Base-by-base conservation (phyloP, 2,888 invertebrate genomes). In the Xanthostigma xanthostigma region DNA sequence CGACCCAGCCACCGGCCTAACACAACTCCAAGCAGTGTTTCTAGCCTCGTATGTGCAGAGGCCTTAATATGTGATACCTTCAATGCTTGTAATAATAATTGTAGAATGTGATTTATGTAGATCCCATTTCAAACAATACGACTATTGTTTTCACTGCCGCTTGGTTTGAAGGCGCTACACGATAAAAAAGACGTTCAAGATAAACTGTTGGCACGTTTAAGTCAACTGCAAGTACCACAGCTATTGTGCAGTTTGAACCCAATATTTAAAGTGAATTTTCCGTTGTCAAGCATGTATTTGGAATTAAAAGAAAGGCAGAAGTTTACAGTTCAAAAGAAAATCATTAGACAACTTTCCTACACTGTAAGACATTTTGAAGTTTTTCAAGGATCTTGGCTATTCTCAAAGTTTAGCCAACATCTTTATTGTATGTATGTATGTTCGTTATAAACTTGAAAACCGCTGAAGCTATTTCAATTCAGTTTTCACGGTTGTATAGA, bases 201-300 rank as follows among this genome's bases (percentile, higher is more conserved):
- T 8, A 68, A 63, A 49, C 54, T 75, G 4, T 48, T 59, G 3
- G 48, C 55, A 11, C 55, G 59, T 5, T 58, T 72, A 13, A 57
- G 60, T n/a, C 58, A 59, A 3, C 58, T 63, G 17, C 51, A 63
- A n/a, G 51, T 64, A n/a, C 53, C 63, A 2, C 58, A 67, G n/a
- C 59, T 64, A 14, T 58, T 73, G 0, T 71, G 71, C 53, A 58
- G 64, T 2, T 55, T 76, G 2, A 76, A 77, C 60, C 60, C 66
- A 36, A 60, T 72, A 5, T 71, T 76, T 51, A 65, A 69, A 48
- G 69, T 74, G 0, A 62, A 66, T 46, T 74, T 73, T 49, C 52
- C 59, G 11, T 55, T 60, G 2, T 58, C 53, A 4, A 8, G 49
- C 1, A 46, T 56, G 14, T 68, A 64, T 53, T 53, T 52, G 11